Base-by-base conservation (phyloP, 2,113 vertebrate species). In the Gymnobelideus leadbeateri region DNA sequence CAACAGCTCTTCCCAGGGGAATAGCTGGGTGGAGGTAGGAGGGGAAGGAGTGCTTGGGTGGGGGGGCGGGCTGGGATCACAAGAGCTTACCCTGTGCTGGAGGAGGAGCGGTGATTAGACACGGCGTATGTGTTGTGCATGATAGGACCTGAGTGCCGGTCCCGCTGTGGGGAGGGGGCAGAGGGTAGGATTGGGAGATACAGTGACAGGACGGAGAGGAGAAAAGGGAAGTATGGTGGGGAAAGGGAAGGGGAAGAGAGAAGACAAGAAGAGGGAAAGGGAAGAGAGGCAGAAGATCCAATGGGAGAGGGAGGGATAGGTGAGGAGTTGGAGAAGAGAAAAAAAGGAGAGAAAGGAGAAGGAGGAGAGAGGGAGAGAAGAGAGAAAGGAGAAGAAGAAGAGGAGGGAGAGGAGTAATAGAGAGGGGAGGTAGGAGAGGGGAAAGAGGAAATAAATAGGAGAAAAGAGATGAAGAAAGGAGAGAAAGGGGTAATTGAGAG, bases 81-180 rank as follows among this genome's bases (percentile, higher is more conserved):
- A 0, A 0, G 90, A 95, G 91, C 99, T 99, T 98, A 99, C 99
- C 99, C 99, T 0, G 98, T 98, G 98, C 99, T 99, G 96, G 99
- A 99, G 92, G 98, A 98, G 89, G 99, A 98, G 84, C 99, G 98
- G 92, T 98, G 99, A 96, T 98, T 98, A 92, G 98, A 96, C 46
- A 98, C 95, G 0, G 96, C 97, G 0, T 98, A 99, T 4, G 98
- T 98, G 94, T 98, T 98, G 0, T 98, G 98, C 31, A 96, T 3
- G 0, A 98, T 97, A 0, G 97, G 96, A 16, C 98, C 98, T 0
- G 94, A 97, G 90, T 98, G 98, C 93, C 98, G 97, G 46, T 99
- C 98, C 98, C 98, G 98, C 99, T 99, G 98, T 9, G 0, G 97
- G 93, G 91, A 98, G 0, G 55, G 90, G 97, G 51, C 25, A 55